Evolutionary conservation across 2,888 invertebrate genomes (phyloP), one percentile per base, ranked within the genome.

Genomic region (Tetragonisca angustula): DNA sequence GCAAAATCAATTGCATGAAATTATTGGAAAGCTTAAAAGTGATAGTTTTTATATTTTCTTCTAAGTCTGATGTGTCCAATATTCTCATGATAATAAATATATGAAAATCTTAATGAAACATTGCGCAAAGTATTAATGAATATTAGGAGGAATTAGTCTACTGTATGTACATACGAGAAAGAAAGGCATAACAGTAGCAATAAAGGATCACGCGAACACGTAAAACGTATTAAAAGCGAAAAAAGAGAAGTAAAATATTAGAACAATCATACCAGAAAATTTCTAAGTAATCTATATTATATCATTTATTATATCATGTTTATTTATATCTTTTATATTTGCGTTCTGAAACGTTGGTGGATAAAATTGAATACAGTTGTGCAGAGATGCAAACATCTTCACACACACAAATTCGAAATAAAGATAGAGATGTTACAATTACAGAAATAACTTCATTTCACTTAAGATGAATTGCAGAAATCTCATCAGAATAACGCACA

Each of bases 111-210:
- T 86, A 96, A 97, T 0, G 98, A 98, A 91, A 95, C 96, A 72
- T 95, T 97, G n/a, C 96, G 98, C 79, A 98, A 98, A 93, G 98
- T 99, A 92, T 94, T 98, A 69, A 97, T 97, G 0, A 98, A 99
- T 92, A 96, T 97, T 1, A 96, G 98, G 52, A 96, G 98, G 0
- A 97, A 90, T 94, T 98, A 80, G 97, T 97, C 32, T 98, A 98
- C 93, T 97, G 98, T 89, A 96, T 97, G 98, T 89, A 96, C 96
- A 88, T 96, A 97, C 87, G 97, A 97, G 91, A 96, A 97, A 84
- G 98, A 99, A 94, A 98, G 98, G 94, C 97, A 98, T 91, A 97
- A 96, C 91, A 96, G 96, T 86, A 97, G 97, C 71, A 98, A 98
- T 90, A 97, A 98, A 91, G 98, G 98, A 88, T 95, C 99, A 81